Percentiles rank a stretch among this genome's conserved stretches.
Evolutionary conservation across 2,888 invertebrate species (phyloP).

Genomic region (Belgica antarctica): DNA sequence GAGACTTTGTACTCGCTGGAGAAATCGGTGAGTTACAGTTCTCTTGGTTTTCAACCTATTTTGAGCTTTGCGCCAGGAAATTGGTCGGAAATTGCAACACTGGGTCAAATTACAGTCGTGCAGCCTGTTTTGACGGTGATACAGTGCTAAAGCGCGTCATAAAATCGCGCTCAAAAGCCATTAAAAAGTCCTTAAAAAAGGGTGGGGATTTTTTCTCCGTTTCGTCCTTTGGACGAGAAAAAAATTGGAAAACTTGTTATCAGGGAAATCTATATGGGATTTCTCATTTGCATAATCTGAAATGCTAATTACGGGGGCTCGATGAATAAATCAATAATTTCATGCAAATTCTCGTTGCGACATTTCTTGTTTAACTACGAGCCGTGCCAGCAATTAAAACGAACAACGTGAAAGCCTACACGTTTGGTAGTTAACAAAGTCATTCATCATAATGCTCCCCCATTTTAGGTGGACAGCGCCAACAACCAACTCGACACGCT

Average conservation of each 20-base stretch:
- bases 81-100: too few relatives aligned
- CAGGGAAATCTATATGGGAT: too few relatives aligned
- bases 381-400: neutral
- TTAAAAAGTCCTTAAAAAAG: too few relatives aligned
- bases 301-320: too few relatives aligned
- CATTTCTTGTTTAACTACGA: neutral
- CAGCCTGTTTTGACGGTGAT: too few relatives aligned
- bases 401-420: neutral
- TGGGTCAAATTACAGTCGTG: too few relatives aligned
- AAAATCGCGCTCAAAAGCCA: too few relatives aligned
- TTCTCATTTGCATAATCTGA: too few relatives aligned
- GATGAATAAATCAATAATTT: constrained; percentile 27
- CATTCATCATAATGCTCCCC: neutral
- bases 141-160: too few relatives aligned
- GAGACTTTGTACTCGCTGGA: constrained; percentile 36
- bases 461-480: constrained; percentile 66
- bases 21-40: constrained; percentile 12
- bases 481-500: constrained; percentile 71
- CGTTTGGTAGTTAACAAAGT: neutral
- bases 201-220: neutral
- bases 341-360: constrained; percentile 20
- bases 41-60: neutral
- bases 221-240: neutral
- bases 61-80: too few relatives aligned
- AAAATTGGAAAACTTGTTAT: constrained; percentile 35